phyloP scores from a whole-genome alignment of 2,113 vertebrate genomes.

The Xiphophorus maculatus region DNA sequence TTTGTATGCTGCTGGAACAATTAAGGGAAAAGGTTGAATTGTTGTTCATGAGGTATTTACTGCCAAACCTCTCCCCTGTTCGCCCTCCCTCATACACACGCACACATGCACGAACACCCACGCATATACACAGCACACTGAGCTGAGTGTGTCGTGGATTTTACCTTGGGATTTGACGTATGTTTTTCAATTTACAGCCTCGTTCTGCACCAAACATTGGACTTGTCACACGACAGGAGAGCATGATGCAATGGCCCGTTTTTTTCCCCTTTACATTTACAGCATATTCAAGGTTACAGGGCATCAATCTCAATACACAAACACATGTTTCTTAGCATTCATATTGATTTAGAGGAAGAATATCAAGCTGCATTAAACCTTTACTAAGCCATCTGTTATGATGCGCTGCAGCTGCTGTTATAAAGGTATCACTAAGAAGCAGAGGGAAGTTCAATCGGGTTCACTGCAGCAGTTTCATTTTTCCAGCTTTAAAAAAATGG shows the following conservation, averaged over 20 bases:
- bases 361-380: background rate
- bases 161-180: constrained; percentile 62
- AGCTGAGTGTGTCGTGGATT: constrained; percentile 38
- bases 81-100: background rate
- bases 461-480: constrained; percentile 47
- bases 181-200: constrained; percentile 63
- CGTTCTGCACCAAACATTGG: constrained; percentile 66
- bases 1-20: constrained; percentile 50
- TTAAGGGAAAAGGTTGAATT: constrained; percentile 65
- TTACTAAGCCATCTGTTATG: constrained; percentile 20
- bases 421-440: constrained; percentile 25
- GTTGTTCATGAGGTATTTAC: constrained; percentile 65
- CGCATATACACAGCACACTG: constrained; percentile 22
- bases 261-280: constrained; percentile 7
- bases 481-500: constrained; percentile 27
- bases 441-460: constrained; percentile 50
- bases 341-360: background rate
- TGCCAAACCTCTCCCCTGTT: constrained; percentile 21
- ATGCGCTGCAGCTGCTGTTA: constrained; percentile 22
- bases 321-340: constrained; percentile 9
- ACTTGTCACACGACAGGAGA: constrained; percentile 39
- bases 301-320: constrained; percentile 6
- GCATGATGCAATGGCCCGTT: constrained; percentile 25
- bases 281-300: constrained; percentile 10
- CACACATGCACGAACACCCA: constrained; percentile 2